phyloP scores from a whole-genome alignment of 2,797 vertebrate genomes.

The Scarus forsteni region DNA sequence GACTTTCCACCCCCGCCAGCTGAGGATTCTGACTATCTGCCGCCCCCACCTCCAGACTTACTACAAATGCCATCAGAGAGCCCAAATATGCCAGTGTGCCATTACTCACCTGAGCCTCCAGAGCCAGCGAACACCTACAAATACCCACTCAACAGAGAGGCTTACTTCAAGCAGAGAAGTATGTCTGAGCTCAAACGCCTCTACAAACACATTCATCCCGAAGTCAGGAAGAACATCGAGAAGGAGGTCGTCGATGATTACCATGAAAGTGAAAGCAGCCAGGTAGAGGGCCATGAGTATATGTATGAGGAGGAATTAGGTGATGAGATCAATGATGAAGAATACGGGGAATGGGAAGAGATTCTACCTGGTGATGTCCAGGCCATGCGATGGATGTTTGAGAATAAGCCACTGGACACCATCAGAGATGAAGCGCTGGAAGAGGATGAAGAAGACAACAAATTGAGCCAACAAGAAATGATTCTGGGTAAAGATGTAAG shows the following conservation, averaged over 20 bases:
- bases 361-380: conserved; percentile 90
- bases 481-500: conserved; percentile 88
- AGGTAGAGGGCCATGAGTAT: conserved; percentile 77
- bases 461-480: conserved; percentile 85
- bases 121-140: conserved; percentile 70
- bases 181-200: conserved; percentile 89
- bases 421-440: conserved; percentile 84
- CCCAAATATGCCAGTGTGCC: conserved; percentile 73
- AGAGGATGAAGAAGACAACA: conserved; percentile 74
- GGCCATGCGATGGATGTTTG: conserved; percentile 90
- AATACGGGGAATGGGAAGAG: conserved; percentile 88
- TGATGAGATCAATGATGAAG: conserved; percentile 84
- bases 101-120: conserved; percentile 82
- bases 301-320: conserved; percentile 84
- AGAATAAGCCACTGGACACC: conserved; percentile 89
- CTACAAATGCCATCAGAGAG: conserved; percentile 83
- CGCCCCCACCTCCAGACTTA: conserved; percentile 86
- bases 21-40: conserved; percentile 85
- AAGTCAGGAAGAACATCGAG: conserved; percentile 89
- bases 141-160: conserved; percentile 78
- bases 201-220: conserved; percentile 90
- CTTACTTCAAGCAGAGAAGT: conserved; percentile 87
- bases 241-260: conserved; percentile 85
- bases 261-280: conserved; percentile 78
- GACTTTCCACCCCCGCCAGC: conserved; percentile 85